A percentile compares a stretch with the other conserved stretches of the same genome.
phyloP scores from a whole-genome alignment of 2,888 invertebrate genomes.

The Rosalia funebris region DNA sequence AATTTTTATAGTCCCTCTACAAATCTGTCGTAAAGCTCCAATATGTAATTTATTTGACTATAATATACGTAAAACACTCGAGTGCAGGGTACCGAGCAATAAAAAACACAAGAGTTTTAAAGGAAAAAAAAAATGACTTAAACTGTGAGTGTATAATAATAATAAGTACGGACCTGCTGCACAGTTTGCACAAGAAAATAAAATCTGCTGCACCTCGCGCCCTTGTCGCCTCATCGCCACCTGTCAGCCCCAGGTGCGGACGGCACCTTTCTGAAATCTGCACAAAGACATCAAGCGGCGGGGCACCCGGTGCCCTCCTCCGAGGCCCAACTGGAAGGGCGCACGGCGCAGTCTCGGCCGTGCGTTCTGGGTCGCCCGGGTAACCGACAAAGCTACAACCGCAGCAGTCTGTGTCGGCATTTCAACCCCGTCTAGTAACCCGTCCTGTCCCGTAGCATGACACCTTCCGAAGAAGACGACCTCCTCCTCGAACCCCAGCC shows the following conservation, averaged over 20 bases:
- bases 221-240: background rate
- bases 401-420: slow-evolving; percentile 41
- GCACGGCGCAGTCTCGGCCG: slow-evolving; percentile 42
- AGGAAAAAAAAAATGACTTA: no score
- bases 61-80: no score
- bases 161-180: no score
- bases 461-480: slow-evolving; percentile 28
- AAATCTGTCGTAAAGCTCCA: no score
- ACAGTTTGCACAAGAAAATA: no score
- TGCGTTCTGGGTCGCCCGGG: slow-evolving; percentile 52
- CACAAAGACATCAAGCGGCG: background rate
- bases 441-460: slow-evolving; percentile 35
- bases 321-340: slow-evolving; percentile 3
- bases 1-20: no score
- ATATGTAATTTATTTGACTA: no score
- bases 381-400: slow-evolving; percentile 51
- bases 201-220: no score
- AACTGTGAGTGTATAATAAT: no score
- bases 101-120: no score
- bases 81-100: no score
- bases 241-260: slow-evolving; percentile 17
- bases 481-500: slow-evolving; percentile 22
- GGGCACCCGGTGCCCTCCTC: slow-evolving; percentile 1
- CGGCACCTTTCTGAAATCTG: slow-evolving; percentile 14
- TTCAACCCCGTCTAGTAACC: slow-evolving; percentile 33